Evolutionary conservation across 2,888 invertebrate genomes (phyloP).

Genomic region (Drosophila silvestris): DNA sequence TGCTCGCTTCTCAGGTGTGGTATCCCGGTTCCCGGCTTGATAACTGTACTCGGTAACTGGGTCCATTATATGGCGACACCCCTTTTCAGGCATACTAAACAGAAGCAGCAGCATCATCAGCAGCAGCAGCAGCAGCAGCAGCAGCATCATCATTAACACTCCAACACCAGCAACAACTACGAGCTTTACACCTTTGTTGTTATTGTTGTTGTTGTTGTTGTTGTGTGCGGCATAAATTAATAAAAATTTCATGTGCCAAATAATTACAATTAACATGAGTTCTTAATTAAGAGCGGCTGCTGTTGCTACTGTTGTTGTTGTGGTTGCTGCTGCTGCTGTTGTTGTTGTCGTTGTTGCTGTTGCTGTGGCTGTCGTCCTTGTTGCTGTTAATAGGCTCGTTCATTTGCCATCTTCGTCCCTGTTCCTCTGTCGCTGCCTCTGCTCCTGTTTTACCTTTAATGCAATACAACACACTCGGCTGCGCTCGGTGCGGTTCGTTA

Average conservation of each 20-base stretch:
- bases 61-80: slow-evolving; percentile 57
- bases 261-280: slow-evolving; percentile 84
- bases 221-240: slow-evolving; percentile 79
- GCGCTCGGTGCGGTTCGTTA: slow-evolving; percentile 79
- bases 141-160: slow-evolving; percentile 72
- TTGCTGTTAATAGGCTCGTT: slow-evolving; percentile 79
- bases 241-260: slow-evolving; percentile 84
- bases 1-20: slow-evolving; percentile 19
- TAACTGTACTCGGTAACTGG: slow-evolving; percentile 41
- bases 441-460: slow-evolving; percentile 70
- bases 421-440: slow-evolving; percentile 17
- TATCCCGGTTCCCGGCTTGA: slow-evolving; percentile 37
- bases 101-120: slow-evolving; percentile 42
- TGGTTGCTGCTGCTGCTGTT: slow-evolving; percentile 54
- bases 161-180: slow-evolving; percentile 56
- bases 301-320: slow-evolving; percentile 14
- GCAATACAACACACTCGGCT: slow-evolving; percentile 79
- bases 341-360: slow-evolving; percentile 60
- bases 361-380: slow-evolving; percentile 67
- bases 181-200: slow-evolving; percentile 61
- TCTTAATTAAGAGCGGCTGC: slow-evolving; percentile 82
- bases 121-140: background rate
- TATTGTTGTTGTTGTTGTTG: slow-evolving; percentile 46
- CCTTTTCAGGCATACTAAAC: slow-evolving; percentile 66
- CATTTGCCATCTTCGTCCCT: slow-evolving; percentile 59